Conservation (phyloP, 2,113 vertebrate genomes). For the Forbesichthys agassizii region DNA sequence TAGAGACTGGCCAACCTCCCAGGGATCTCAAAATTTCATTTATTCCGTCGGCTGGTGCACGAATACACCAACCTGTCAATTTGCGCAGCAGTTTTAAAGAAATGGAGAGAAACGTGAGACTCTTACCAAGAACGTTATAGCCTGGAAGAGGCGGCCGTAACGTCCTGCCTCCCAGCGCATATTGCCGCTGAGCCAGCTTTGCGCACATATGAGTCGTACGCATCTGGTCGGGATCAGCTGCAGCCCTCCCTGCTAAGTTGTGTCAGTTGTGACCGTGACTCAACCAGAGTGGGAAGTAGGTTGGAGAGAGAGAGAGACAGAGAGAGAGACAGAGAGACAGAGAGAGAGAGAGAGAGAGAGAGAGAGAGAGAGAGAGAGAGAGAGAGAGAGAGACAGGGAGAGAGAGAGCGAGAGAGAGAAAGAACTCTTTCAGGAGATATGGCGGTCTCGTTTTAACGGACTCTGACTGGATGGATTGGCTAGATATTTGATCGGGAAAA, state of each 20-base stretch:
- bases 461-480: constrained; percentile 54
- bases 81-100: constrained; percentile 77
- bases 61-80: constrained; percentile 74
- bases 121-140: constrained; percentile 32
- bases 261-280: constrained; percentile 76
- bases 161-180: constrained; percentile 65
- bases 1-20: constrained; percentile 77
- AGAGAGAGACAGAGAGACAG: neutral
- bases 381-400: constrained; percentile 30
- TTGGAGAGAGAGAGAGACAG: neutral
- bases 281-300: constrained; percentile 48
- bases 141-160: constrained; percentile 56
- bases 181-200: constrained; percentile 50
- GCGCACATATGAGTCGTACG: constrained; percentile 61
- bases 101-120: constrained; percentile 51
- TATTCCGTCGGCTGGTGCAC: constrained; percentile 56
- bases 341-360: too few species aligned
- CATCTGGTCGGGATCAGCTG: constrained; percentile 85
- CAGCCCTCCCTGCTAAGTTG: constrained; percentile 63
- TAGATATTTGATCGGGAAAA: constrained; percentile 17
- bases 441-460: constrained; percentile 5
- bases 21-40: constrained; percentile 76
- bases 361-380: too few species aligned
- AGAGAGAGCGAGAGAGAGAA: constrained; percentile 17
- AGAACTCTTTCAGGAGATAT: constrained; percentile 6